Conservation (phyloP, 2,797 vertebrate genomes). For the Hydrolagus colliei region DNA sequence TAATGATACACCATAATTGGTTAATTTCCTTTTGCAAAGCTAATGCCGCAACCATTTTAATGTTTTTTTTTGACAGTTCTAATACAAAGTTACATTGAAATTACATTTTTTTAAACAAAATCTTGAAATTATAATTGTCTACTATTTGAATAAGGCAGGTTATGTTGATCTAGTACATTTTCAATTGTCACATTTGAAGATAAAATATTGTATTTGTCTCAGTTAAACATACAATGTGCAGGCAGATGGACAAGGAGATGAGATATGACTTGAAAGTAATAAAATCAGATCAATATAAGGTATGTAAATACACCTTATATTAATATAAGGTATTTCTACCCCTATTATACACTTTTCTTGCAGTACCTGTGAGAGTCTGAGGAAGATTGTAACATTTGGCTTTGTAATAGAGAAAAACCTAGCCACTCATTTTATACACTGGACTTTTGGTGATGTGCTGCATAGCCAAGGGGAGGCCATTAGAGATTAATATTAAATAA, state of each 20-base stretch:
- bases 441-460: constrained; percentile 97
- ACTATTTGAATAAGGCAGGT: neutral
- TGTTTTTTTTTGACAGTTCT: no score
- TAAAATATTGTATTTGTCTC: neutral
- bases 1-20: no score
- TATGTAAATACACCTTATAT: no score
- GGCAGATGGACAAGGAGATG: neutral
- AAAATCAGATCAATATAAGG: no score
- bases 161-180: neutral
- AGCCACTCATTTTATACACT: constrained; percentile 94
- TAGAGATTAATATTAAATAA: constrained; percentile 99
- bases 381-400: no score
- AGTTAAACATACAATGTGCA: neutral
- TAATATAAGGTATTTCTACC: neutral
- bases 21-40: no score
- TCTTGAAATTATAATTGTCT: neutral
- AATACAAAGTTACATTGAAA: no score
- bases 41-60: no score
- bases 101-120: no score
- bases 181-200: neutral
- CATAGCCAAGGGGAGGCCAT: constrained; percentile 75
- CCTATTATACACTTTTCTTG: neutral
- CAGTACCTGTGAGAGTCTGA: neutral
- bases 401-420: constrained; percentile 39
- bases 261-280: neutral